These are phyloP conservation scores for Cylas formicarius DNA, from an alignment of 1,140 invertebrate genomes.

Conservation along the genomic window DNA sequence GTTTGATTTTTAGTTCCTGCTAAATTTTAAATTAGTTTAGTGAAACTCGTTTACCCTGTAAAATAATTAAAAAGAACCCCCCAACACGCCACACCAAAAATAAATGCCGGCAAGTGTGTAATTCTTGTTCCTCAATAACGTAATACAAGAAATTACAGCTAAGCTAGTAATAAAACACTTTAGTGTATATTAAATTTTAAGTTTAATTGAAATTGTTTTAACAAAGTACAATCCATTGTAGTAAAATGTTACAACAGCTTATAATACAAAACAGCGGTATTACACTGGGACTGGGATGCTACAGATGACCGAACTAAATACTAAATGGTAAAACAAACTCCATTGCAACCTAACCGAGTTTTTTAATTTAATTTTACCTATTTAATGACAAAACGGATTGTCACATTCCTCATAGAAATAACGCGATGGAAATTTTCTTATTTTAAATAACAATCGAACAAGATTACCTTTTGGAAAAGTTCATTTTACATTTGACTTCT, in stretches of 20 bases:
- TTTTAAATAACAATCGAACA: slow-evolving; percentile 24
- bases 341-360: slow-evolving; percentile 13
- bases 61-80: not conserved
- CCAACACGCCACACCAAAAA: not conserved
- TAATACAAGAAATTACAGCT: too few species aligned
- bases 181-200: too few species aligned
- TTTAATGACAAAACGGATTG: slow-evolving; percentile 19
- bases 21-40: not conserved
- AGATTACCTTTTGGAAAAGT: slow-evolving; percentile 17
- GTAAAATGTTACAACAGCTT: slow-evolving; percentile 40
- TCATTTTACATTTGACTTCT: slow-evolving; percentile 14
- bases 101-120: not conserved
- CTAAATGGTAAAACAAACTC: slow-evolving; percentile 10
- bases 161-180: too few species aligned
- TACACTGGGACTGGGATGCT: slow-evolving; percentile 24
- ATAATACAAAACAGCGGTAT: slow-evolving; percentile 35
- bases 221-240: slow-evolving; percentile 42
- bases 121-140: not conserved
- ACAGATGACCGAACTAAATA: slow-evolving; percentile 11
- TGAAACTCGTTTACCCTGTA: not conserved
- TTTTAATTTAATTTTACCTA: not conserved
- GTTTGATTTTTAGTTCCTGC: too few species aligned
- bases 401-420: slow-evolving; percentile 18
- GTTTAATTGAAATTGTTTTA: slow-evolving; percentile 42
- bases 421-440: slow-evolving; percentile 15